Conservation (phyloP, 2,888 invertebrate species). For the Dioctria rufipes region DNA sequence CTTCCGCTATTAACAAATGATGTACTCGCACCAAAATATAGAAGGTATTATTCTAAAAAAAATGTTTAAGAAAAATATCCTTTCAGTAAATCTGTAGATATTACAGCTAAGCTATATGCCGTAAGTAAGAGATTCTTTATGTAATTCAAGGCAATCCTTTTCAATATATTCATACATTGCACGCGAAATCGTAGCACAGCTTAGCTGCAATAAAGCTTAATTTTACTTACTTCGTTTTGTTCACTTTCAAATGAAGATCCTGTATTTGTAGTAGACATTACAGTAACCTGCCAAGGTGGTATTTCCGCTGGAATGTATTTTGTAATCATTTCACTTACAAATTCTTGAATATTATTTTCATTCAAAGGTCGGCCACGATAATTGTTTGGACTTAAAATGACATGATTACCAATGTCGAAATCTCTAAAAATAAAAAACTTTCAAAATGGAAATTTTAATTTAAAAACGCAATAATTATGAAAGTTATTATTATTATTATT, state of each 20-base stretch:
- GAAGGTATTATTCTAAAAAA: slow-evolving; percentile 70
- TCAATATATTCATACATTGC: too few species aligned
- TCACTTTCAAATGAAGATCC: slow-evolving; percentile 47
- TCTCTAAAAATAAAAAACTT: slow-evolving; percentile 61
- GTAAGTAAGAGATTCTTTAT: too few species aligned
- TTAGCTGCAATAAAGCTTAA: background rate
- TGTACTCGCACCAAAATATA: slow-evolving; percentile 83
- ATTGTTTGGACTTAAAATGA: slow-evolving; percentile 76
- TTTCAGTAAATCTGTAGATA: too few species aligned
- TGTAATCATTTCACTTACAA: slow-evolving; percentile 82
- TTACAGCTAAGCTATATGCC: too few species aligned
- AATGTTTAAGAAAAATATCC: background rate
- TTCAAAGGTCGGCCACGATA: slow-evolving; percentile 81
- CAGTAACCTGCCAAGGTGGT: slow-evolving; percentile 87
- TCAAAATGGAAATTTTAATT: slow-evolving; percentile 68
- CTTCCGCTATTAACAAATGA: slow-evolving; percentile 82
- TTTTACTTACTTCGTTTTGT: slow-evolving; percentile 33
- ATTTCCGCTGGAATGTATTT: slow-evolving; percentile 82
- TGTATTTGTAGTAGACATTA: slow-evolving; percentile 69
- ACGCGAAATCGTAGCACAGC: too few species aligned
- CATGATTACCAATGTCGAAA: slow-evolving; percentile 78
- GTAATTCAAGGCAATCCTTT: too few species aligned
- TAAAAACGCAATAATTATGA: background rate
- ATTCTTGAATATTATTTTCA: slow-evolving; percentile 84
- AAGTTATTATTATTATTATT: background rate